Base-by-base conservation (phyloP, 1,140 invertebrate species). In the Caenorhabditis briggsae region DNA sequence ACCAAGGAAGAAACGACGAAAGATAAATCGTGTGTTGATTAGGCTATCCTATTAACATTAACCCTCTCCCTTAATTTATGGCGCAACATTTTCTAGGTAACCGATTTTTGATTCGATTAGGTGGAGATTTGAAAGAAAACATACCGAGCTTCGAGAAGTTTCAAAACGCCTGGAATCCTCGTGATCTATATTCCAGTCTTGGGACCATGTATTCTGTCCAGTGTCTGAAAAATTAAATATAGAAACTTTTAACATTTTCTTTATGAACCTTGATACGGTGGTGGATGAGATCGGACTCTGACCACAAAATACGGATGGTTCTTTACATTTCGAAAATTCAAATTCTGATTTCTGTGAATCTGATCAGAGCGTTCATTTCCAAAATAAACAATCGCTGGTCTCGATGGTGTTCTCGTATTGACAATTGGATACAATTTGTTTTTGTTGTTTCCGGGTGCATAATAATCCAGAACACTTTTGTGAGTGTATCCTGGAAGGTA, bases 21-120 rank as follows among this genome's bases (percentile, higher is more conserved):
- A 78, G 70, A 78, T 78, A 78, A 50, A 78, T 50, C 41, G 70
- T 78, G 70, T 78, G 70, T 78, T 78, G 70, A 78, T 78, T 78
- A 50, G 70, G 70, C 23, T 20, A 14, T 43, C 33, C 46, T 50
- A 65, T 65, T 65, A 16, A 59, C 61, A 64, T 64, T 16, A 70
- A 70, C 23, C 64, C 59, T 61, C 56, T n/a, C n/a, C 25, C 64
- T 41, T 46, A 70, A 70, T 70, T 64, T 64, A 33, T 64, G 20
- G 43, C 41, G 70, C 41, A 50, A 78, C 43, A 18, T 48, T 48
- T 78, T 53, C n/a, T 33, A 33, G 33, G 33, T 33, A 33, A 33
- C 33, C 20, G 20, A 70, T 8, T 70, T 65, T 43, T 70, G 41
- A 70, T 70, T 70, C 18, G 64, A 70, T 70, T 70, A 70, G 64